Percentiles rank a stretch among this genome's conserved stretches.
Conservation (phyloP, 2,888 invertebrate species). For the Rhimphoctona megacephalus region DNA sequence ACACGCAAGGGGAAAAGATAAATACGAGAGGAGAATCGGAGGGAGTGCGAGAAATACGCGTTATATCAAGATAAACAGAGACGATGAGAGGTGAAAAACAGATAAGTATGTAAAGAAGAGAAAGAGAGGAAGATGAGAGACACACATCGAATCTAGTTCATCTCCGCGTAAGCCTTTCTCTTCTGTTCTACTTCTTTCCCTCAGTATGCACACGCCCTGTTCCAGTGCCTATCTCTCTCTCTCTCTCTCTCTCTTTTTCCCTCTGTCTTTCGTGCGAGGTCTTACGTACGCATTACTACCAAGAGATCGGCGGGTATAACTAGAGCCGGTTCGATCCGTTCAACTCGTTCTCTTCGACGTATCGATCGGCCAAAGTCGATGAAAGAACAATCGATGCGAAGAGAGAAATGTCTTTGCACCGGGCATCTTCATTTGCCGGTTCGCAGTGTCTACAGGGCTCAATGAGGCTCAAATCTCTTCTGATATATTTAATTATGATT, state of each 20-base stretch:
- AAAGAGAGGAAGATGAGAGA: slow-evolving; percentile 74
- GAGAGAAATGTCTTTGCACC: slow-evolving; percentile 27
- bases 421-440: slow-evolving; percentile 21
- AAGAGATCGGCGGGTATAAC: slow-evolving; percentile 78
- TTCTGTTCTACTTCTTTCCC: slow-evolving; percentile 84
- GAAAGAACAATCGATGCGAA: slow-evolving; percentile 39
- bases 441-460: slow-evolving; percentile 16
- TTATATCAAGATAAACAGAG: slow-evolving; percentile 17
- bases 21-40: slow-evolving; percentile 51
- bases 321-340: slow-evolving; percentile 80
- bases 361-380: slow-evolving; percentile 64
- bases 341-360: slow-evolving; percentile 76
- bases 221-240: slow-evolving; percentile 17
- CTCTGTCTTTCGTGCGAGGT: slow-evolving; percentile 56
- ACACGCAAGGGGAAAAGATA: slow-evolving; percentile 41
- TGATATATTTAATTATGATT: slow-evolving; percentile 39
- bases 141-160: slow-evolving; percentile 83
- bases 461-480: slow-evolving; percentile 45
- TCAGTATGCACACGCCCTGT: slow-evolving; percentile 61
- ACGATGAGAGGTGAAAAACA: slow-evolving; percentile 48
- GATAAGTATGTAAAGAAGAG: slow-evolving; percentile 63
- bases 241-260: slow-evolving; percentile 20
- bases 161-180: slow-evolving; percentile 84
- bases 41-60: slow-evolving; percentile 34
- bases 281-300: slow-evolving; percentile 72